Conservation (phyloP, 2,797 vertebrate species). For the Delichon dasypus region DNA sequence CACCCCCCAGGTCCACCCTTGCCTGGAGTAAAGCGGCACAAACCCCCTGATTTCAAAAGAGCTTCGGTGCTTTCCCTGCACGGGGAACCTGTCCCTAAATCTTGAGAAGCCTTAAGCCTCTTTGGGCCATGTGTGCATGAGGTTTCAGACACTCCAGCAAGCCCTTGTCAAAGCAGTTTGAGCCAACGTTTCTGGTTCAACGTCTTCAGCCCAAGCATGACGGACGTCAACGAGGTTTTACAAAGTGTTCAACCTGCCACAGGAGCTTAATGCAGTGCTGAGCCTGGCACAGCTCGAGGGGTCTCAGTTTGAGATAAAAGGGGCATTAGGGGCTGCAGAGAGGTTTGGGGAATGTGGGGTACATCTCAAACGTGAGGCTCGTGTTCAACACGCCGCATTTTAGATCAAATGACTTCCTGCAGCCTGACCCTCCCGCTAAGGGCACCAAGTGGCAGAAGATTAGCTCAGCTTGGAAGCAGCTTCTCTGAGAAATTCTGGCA, state of each 20-base stretch:
- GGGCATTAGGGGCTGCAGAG: neutral
- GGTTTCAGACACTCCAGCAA: slow-evolving; percentile 14
- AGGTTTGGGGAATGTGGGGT: accelerated
- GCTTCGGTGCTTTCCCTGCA: neutral
- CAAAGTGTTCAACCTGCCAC: neutral
- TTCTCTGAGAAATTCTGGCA: neutral
- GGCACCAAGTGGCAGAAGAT: neutral
- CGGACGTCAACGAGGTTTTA: neutral
- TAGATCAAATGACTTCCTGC: neutral
- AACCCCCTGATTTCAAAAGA: neutral
- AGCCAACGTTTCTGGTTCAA: accelerated
- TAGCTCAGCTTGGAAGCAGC: neutral
- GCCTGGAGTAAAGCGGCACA: neutral
- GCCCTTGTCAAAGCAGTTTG: slow-evolving; percentile 12
- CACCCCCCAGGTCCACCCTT: neutral
- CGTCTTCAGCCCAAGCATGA: neutral
- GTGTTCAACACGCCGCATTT: accelerated
- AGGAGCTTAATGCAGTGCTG: neutral
- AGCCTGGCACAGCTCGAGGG: neutral
- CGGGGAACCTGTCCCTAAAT: neutral
- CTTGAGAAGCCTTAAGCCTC: slow-evolving; percentile 43
- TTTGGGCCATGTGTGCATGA: neutral
- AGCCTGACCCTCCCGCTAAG: neutral
- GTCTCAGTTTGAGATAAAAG: neutral
- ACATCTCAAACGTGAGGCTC: neutral